Evolutionary conservation across 1,140 invertebrate genomes (phyloP), one percentile per base, ranked within the genome.

Genomic region (Zophobas morio): DNA sequence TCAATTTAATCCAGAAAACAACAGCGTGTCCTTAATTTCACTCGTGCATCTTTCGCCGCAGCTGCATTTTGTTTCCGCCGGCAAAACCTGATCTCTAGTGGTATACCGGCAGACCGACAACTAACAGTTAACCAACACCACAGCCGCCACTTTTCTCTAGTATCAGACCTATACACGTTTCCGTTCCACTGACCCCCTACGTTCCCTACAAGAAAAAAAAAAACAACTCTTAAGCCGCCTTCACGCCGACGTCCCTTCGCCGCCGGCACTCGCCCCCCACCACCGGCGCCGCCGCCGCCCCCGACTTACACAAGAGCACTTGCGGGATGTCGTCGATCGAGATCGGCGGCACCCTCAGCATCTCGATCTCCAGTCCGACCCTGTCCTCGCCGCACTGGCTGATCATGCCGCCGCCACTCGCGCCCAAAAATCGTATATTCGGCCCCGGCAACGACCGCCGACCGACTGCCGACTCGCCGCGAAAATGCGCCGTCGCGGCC

Each of bases 271-370:
- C 20, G 20, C 20, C 20, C 20, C 20, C 20, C 20, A 20, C 20
- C 0, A 20, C 20, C 20, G 20, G 20, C 20, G 20, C 20, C 20
- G 20, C 20, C 20, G 20, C 20, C 20, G 20, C 20, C 5, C 51
- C 47, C 73, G 84, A 91, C 91, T 90, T 91, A 94, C 93, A 92
- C 81, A 93, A 88, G 78, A 94, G 89, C 85, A 93, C 91, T 84
- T 94, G 91, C 1, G 93, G 93, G 74, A 94, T 89, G 85, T 92
- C 89, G 84, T 93, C 92, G 77, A 94, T 86, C 82, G 92, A 90
- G 82, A 92, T 92, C 78, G 91, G 91, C 76, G 91, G 91, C 79
- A 92, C 90, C 83, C 91, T 88, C 83, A 89, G 87, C 77, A 88
- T 88, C n/a, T 88, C 88, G 56, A 85, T 84, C 70, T 89, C 87